Percentiles rank a stretch among this genome's conserved stretches.
Conservation (phyloP, 2,113 vertebrate species). For the Alethe castanea region DNA sequence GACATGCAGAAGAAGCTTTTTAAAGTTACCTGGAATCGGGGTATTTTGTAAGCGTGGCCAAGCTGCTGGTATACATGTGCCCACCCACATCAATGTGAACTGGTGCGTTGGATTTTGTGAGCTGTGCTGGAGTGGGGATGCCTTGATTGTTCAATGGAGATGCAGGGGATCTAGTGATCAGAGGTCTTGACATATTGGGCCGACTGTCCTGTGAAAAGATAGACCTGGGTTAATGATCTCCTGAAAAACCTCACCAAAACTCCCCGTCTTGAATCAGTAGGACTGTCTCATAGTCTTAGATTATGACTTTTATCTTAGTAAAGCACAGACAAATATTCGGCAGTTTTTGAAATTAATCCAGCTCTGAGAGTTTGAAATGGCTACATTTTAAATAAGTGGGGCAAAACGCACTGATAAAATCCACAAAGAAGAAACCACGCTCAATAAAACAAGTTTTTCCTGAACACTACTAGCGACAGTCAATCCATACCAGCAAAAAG, state of each 20-base stretch:
- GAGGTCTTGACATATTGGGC: constrained; percentile 98
- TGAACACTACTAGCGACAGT: not conserved
- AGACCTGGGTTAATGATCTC: constrained; percentile 65
- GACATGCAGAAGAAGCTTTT: constrained; percentile 56
- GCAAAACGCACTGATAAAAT: not conserved
- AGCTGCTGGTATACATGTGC: constrained; percentile 99
- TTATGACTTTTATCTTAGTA: not conserved
- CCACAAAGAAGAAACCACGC: not conserved
- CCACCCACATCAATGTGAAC: constrained; percentile 98
- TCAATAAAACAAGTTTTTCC: not conserved
- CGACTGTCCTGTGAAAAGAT: constrained; percentile 90
- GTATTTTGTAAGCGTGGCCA: constrained; percentile 96
- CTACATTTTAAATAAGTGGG: not conserved
- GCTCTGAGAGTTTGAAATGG: not conserved
- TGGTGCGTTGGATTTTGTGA: constrained; percentile 97
- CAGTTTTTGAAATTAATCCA: not conserved
- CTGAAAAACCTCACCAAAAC: not conserved
- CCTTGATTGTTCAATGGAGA: constrained; percentile 98
- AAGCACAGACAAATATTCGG: not conserved
- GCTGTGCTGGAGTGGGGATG: constrained; percentile 95
- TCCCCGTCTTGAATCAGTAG: not conserved
- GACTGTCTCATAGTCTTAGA: not conserved
- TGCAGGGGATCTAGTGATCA: constrained; percentile 97
- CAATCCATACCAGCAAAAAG: not conserved
- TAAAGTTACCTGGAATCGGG: constrained; percentile 87